Evolutionary conservation across 2,888 invertebrate species (phyloP).

Genomic region (Hipparchia sbordonii): DNA sequence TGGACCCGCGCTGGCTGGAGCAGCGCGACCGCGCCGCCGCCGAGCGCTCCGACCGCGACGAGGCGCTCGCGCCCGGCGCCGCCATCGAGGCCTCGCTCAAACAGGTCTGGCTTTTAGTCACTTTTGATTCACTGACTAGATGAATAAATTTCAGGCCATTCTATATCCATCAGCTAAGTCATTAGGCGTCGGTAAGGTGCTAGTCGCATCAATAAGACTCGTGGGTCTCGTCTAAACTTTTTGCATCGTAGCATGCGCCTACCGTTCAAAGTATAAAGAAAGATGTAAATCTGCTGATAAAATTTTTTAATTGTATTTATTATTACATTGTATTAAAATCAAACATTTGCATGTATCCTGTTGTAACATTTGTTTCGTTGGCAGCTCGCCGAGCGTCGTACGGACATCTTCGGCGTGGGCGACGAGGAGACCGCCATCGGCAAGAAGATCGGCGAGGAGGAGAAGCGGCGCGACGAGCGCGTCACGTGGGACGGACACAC

Average conservation of each 20-base stretch:
- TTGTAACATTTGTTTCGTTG: background rate
- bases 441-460: slow-evolving; percentile 97
- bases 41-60: slow-evolving; percentile 93
- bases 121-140: no score
- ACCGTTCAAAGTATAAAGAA: no score
- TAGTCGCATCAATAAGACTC: no score
- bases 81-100: slow-evolving; percentile 98
- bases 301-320: background rate
- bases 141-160: no score
- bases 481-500: slow-evolving; percentile 99
- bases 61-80: slow-evolving; percentile 84
- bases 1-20: slow-evolving; percentile 99
- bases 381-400: slow-evolving; percentile 96
- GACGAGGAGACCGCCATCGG: slow-evolving; percentile 99
- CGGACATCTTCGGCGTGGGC: slow-evolving; percentile 99
- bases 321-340: no score
- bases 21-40: slow-evolving; percentile 97
- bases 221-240: no score
- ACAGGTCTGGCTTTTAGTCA: slow-evolving; percentile 67
- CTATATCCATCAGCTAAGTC: no score
- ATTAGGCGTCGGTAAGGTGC: no score
- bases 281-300: no score
- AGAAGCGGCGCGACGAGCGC: slow-evolving; percentile 92
- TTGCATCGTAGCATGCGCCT: no score
- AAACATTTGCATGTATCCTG: no score